phyloP scores from a whole-genome alignment of 2,888 invertebrate species.

The Caenorhabditis virilis region DNA sequence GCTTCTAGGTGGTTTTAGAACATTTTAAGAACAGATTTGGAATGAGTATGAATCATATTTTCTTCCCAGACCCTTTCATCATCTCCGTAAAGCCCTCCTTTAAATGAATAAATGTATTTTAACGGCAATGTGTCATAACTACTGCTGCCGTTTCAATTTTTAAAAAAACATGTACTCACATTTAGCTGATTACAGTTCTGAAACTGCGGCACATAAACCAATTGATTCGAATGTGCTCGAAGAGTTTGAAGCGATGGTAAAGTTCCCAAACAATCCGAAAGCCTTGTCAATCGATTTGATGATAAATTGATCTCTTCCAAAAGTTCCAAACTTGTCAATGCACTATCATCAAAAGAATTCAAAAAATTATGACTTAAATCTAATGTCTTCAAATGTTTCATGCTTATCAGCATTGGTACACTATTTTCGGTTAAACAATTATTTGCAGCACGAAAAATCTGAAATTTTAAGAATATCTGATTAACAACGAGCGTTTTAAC shows the following conservation, averaged over 20 bases:
- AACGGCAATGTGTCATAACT: no score
- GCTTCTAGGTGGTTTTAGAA: no score
- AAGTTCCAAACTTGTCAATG: constrained; percentile 36
- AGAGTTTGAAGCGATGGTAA: constrained; percentile 70
- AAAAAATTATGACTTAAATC: constrained; percentile 71
- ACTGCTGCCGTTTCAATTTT: neutral
- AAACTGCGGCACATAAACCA: constrained; percentile 70
- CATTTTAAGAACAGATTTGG: no score
- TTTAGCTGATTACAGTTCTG: constrained; percentile 53
- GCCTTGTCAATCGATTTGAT: constrained; percentile 69
- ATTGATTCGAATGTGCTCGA: constrained; percentile 70
- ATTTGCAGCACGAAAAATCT: constrained; percentile 41
- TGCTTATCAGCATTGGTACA: constrained; percentile 65
- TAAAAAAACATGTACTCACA: constrained; percentile 8
- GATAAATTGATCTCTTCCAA: constrained; percentile 64
- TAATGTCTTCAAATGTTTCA: constrained; percentile 63
- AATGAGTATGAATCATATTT: no score
- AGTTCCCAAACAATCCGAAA: constrained; percentile 68
- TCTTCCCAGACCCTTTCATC: no score
- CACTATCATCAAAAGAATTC: constrained; percentile 69
- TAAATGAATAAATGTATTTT: no score
- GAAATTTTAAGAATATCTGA: constrained; percentile 3
- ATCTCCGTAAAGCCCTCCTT: no score
- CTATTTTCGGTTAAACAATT: constrained; percentile 69
- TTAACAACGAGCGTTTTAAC: neutral